Evolutionary conservation across 2,797 vertebrate species (phyloP).

Genomic region (Premnoplex brunnescens): DNA sequence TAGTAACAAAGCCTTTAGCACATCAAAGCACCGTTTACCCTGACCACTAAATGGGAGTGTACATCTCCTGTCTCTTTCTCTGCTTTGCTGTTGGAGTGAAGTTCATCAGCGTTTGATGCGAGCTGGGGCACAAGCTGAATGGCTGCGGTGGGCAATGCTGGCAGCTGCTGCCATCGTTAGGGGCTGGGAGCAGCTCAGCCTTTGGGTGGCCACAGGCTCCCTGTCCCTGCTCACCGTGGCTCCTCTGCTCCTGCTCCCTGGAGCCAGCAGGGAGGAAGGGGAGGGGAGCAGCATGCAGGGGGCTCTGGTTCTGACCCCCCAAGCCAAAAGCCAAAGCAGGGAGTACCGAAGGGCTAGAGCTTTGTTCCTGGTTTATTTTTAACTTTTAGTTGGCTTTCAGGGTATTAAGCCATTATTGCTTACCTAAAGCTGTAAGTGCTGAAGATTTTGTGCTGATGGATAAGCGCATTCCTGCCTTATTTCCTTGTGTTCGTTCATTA

Average conservation of each 20-base stretch:
- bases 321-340: neutral
- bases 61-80: neutral
- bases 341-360: neutral
- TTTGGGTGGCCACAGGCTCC: neutral
- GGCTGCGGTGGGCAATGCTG: rapidly evolving
- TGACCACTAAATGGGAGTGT: neutral
- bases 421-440: neutral
- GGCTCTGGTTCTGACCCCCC: neutral
- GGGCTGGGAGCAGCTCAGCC: neutral
- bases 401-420: neutral
- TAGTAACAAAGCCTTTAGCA: neutral
- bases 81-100: neutral
- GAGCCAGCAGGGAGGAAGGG: rapidly evolving
- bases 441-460: neutral
- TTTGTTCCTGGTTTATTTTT: neutral
- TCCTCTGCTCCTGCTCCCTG: neutral
- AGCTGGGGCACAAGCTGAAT: neutral
- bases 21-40: neutral
- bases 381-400: neutral
- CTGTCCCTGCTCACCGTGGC: rapidly evolving
- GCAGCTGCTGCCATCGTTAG: neutral
- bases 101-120: neutral
- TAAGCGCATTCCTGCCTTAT: neutral
- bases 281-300: neutral
- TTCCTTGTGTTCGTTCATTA: neutral